Base-by-base conservation (phyloP, 2,113 vertebrate species). In the Choloepus hoffmanni region DNA sequence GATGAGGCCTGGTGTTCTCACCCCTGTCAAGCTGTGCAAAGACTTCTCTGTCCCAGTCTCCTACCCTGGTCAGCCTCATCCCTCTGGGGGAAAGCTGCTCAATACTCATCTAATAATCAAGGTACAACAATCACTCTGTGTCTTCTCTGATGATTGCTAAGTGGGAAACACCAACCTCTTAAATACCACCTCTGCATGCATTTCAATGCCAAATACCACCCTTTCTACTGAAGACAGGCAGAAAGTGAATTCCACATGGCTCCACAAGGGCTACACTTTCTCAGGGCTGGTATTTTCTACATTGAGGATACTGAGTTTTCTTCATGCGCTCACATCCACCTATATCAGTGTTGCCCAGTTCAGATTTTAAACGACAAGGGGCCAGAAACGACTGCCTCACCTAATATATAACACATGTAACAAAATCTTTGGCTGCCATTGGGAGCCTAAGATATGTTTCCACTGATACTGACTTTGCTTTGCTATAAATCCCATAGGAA, bases 71-170 rank as follows among this genome's bases (percentile, higher is more conserved):
- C 30, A 33, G 43, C 45, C 18, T 30, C 63, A 58, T 10, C n/a
- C 26, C 48, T 68, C 7, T 48, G 43, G 68, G 68, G 21, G 33
- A 45, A 24, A 81, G 79, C 50, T 89, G 43, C 10, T 92, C 73
- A 95, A 58, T 86, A 78, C 26, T 26, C 73, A 55, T 73, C 77
- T 90, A 93, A 78, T 68, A 50, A 18, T 50, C 55, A 48, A 55
- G 45, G 36, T 4, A 30, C 2, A 24, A 1, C 62, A 40, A 40
- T 94, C 63, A 43, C 81, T 73, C 67, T 43, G 5, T 76, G 84
- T 86, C 58, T 72, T 89, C 74, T 95, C 36, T 92, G 79, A 89
- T 58, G 76, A 93, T 2, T 13, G 68, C 63, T 83, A 63, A 63
- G 16, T 6, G 63, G 63, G 50, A 67, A 65, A 77, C 33, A 19